phyloP scores from a whole-genome alignment of 2,797 vertebrate genomes.

The Percopsis omiscomaycus region DNA sequence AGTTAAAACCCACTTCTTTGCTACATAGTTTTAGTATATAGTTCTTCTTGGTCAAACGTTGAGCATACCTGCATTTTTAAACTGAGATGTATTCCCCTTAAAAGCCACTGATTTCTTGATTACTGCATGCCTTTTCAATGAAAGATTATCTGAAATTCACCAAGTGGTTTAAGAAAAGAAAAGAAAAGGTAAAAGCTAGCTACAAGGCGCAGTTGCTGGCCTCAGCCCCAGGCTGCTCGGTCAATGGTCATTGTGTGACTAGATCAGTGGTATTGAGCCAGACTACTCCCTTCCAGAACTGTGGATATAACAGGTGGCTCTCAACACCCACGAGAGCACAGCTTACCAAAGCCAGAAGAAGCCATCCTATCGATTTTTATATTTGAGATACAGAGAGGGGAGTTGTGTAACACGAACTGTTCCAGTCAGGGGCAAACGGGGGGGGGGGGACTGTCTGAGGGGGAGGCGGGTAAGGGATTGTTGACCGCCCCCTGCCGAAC shows the following conservation, averaged over 20 bases:
- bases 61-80: background rate
- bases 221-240: conserved; percentile 38
- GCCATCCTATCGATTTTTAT: conserved; percentile 51
- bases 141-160: conserved; percentile 34
- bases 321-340: conserved; percentile 37
- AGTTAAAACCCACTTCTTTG: no score
- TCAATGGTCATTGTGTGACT: conserved; percentile 50
- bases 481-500: conserved; percentile 26
- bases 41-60: no score
- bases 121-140: conserved; percentile 3
- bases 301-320: conserved; percentile 50
- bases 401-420: conserved; percentile 42
- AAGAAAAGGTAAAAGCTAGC: conserved; percentile 4
- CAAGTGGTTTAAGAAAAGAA: conserved; percentile 48
- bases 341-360: conserved; percentile 49
- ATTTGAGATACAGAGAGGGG: background rate
- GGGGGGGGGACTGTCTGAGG: conserved; percentile 29
- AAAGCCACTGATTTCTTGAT: conserved; percentile 1
- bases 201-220: conserved; percentile 42
- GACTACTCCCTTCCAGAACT: conserved; percentile 29
- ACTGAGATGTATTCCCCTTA: conserved; percentile 2
- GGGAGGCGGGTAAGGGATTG: conserved; percentile 30
- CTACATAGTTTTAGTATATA: no score
- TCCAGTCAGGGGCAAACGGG: conserved; percentile 35
- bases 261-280: conserved; percentile 52